Base-by-base conservation (phyloP, 2,797 vertebrate species). In the Sebastes flavidus region DNA sequence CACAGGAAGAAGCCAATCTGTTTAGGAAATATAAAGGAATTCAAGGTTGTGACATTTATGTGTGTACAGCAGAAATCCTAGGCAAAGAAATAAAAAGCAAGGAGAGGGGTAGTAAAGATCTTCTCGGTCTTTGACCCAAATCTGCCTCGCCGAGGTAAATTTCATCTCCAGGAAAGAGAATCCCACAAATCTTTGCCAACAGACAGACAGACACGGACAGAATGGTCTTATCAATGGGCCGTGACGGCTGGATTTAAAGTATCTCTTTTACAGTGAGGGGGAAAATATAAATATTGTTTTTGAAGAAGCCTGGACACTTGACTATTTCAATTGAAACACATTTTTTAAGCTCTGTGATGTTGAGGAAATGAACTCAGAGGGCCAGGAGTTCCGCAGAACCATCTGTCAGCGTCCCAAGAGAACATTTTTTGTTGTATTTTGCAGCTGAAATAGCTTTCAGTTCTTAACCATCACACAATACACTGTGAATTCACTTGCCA, bases 251-350 rank as follows among this genome's bases (percentile, higher is more conserved):
- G 70, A 85, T 88, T 89, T 75, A 70, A 88, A 88, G 85, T 73
- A 89, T 92, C 84, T 91, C 77, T 92, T 94, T 92, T 82, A 89
- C 69, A 85, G 81, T 20, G 16, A 88, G 75, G 42, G 68, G 73
- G 71, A 69, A 77, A 90, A 84, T 86, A 78, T 78, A 91, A 92
- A 92, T 89, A 87, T 91, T 93, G 80, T 79, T 87, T 78, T 90
- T 87, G 80, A 91, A 83, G 80, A 91, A 80, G 74, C 72, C 75
- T 65, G 77, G 69, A 88, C 70, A 81, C 77, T 76, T 62, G 72
- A 77, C 60, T 61, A 22, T 88, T 91, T 88, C 75, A 91, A 86
- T 82, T 62, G 71, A 91, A 84, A 70, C 80, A 60, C 22, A 69
- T 14, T 70, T 70, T 82, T 73, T 79, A 82, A 81, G 49, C 65